These are phyloP conservation scores for Brachylomia viminalis DNA, from an alignment of 2,888 invertebrate genomes.

Conservation along the genomic window DNA sequence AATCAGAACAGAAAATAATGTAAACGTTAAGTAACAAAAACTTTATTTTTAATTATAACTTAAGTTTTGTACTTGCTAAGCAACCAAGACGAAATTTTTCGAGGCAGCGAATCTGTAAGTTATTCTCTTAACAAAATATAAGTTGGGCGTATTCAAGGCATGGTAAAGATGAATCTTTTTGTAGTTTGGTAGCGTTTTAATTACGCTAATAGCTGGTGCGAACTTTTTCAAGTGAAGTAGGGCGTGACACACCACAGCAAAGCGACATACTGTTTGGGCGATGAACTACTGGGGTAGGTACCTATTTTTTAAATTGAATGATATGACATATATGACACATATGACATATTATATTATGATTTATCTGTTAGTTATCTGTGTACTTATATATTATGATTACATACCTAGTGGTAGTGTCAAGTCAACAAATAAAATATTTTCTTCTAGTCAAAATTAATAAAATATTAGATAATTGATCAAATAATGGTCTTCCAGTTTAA, in stretches of 20 bases:
- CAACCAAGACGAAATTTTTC: constrained; percentile 16
- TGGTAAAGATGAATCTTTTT: constrained; percentile 81
- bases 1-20: background rate
- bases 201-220: constrained; percentile 88
- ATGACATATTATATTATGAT: background rate
- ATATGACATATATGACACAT: constrained; percentile 11
- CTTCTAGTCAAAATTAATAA: background rate
- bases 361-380: no score
- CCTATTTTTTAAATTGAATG: constrained; percentile 40
- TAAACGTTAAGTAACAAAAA: background rate
- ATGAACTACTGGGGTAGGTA: constrained; percentile 43
- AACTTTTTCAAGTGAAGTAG: constrained; percentile 85
- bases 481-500: background rate
- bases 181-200: constrained; percentile 87
- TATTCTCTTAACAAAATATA: constrained; percentile 68
- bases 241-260: constrained; percentile 82
- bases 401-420: background rate
- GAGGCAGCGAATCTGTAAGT: constrained; percentile 41
- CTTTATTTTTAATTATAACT: constrained; percentile 8
- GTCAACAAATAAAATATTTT: background rate
- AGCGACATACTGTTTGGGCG: constrained; percentile 78
- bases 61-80: constrained; percentile 6
- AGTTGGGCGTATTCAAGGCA: constrained; percentile 70
- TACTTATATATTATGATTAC: background rate
- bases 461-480: background rate